Evolutionary conservation across 37 sponge, comb jelly and placozoan genomes (phyloP), one percentile per base, ranked within the genome.

Genomic region (Ianthella basta): DNA sequence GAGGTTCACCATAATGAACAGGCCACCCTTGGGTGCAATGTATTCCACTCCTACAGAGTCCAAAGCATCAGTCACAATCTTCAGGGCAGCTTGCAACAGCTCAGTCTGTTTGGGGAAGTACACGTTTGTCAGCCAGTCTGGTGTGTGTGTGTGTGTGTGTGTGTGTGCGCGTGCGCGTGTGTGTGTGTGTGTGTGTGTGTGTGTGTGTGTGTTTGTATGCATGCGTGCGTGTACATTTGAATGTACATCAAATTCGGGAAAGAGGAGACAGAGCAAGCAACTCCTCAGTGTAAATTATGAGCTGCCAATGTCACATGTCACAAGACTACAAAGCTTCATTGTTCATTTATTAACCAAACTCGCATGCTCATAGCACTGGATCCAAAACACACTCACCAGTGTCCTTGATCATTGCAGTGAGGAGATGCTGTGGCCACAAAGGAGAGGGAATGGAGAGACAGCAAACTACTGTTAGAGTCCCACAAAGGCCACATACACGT

Each of bases 111-210:
- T 75, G 15, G 78, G 78, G 25, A 75, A 75, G 78, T 53, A 75
- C 24, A 50, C 54, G 15, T 75, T 50, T 13, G 44, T 8, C 5
- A 75, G 78, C 78, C 78, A 75, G 21, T 75, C 78, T 75, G n/a
- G 8, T 24, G 73, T 15, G 19, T 37, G n/a, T n/a, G n/a, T n/a
- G n/a, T n/a, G n/a, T n/a, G n/a, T n/a, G n/a, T n/a, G n/a, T n/a
- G 64, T 29, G 10, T 61, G 29, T 61, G 64, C 4, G 70, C 6
- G 70, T 64, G n/a, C 27, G 66, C 27, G 70, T 69, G 70, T 69
- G 70, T 30, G 70, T 69, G 70, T 69, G 70, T 29, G 70, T 29
- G 70, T 69, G 70, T 69, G 70, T 69, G 33, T 69, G 70, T 69
- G 70, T 69, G 70, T 69, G 33, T 69, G 70, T 69, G 70, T 69